Conservation (phyloP, 2,888 invertebrate genomes). For the Hymenopus coronatus region DNA sequence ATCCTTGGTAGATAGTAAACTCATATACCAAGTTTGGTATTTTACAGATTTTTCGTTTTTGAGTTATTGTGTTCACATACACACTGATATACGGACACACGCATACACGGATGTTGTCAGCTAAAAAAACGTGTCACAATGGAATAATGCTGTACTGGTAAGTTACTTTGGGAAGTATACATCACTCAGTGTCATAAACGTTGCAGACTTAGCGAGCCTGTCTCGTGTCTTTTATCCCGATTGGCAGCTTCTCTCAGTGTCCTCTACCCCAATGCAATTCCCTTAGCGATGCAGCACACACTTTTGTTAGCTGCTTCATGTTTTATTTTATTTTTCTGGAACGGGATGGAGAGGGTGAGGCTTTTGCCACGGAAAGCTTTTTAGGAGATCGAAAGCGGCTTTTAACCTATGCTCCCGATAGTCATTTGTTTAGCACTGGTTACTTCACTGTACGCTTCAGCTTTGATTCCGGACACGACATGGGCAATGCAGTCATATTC, state of each 20-base stretch:
- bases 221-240: constrained; percentile 8
- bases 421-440: background rate
- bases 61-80: no score
- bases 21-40: no score
- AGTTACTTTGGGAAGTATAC: no score
- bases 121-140: no score
- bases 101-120: no score
- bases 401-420: constrained; percentile 8
- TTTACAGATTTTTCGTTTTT: no score
- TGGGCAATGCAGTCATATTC: background rate
- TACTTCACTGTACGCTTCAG: background rate
- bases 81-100: no score
- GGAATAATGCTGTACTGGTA: no score
- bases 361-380: background rate
- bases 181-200: no score
- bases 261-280: background rate
- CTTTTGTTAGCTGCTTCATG: background rate
- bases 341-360: background rate
- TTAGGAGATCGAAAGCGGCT: constrained; percentile 8
- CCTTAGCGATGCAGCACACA: background rate
- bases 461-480: background rate
- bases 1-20: no score
- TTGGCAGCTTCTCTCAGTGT: constrained; percentile 6
- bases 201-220: background rate
- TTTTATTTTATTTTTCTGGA: constrained; percentile 4